Percentiles rank a stretch among this genome's conserved stretches.
These are phyloP conservation scores for Lumbricus terrestris DNA, from an alignment of 2,888 invertebrate species.

Conservation along the genomic window DNA sequence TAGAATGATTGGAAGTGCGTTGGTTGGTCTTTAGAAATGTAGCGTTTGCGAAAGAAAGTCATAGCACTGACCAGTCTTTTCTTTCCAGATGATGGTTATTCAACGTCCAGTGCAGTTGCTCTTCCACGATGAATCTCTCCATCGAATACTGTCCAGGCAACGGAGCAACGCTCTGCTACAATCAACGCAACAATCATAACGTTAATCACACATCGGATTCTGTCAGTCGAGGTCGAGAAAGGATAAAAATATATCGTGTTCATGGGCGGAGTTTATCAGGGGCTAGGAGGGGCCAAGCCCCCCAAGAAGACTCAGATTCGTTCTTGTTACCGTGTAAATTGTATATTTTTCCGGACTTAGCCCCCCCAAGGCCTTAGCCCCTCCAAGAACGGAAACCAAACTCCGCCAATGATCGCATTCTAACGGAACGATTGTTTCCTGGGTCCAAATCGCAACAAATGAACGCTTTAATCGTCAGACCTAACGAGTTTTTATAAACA, in stretches of 20 bases:
- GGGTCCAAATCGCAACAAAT: not conserved
- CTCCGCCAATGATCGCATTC: too few relatives aligned
- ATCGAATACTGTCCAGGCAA: conserved; percentile 95
- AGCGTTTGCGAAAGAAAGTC: not conserved
- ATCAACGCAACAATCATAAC: not conserved
- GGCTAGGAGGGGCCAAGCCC: too few relatives aligned
- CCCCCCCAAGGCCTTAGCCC: too few relatives aligned
- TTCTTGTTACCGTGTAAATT: too few relatives aligned
- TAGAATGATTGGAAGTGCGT: not conserved
- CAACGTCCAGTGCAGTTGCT: conserved; percentile 90
- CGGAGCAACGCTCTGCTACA: conserved; percentile 47
- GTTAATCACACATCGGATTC: not conserved
- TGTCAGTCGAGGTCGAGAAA: not conserved
- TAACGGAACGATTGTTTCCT: not conserved
- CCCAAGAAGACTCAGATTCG: too few relatives aligned
- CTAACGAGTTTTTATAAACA: not conserved
- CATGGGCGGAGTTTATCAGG: too few relatives aligned
- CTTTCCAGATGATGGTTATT: conserved; percentile 83
- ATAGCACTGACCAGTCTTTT: conserved; percentile 76
- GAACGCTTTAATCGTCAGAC: not conserved
- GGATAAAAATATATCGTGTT: too few relatives aligned
- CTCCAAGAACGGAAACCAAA: too few relatives aligned
- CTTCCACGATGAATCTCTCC: conserved; percentile 94
- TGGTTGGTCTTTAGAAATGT: too few relatives aligned
- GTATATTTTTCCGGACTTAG: too few relatives aligned